Conservation (phyloP, 2,113 vertebrate genomes). For the Poecile atricapillus region DNA sequence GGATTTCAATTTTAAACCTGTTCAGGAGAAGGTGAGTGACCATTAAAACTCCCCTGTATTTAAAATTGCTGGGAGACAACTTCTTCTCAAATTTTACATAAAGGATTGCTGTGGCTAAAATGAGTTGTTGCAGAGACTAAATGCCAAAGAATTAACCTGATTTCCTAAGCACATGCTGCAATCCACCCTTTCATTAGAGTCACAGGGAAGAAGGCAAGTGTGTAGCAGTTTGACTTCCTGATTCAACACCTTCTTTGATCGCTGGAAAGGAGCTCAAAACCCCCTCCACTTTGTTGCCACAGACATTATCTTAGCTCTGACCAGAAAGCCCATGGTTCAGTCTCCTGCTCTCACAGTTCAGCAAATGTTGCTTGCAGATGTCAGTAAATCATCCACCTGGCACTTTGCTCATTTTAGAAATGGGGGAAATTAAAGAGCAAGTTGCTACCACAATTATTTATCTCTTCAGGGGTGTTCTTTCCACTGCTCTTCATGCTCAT, state of each 20-base stretch:
- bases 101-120: neutral
- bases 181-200: neutral
- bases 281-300: neutral
- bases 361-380: neutral
- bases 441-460: neutral
- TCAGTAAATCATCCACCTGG: neutral
- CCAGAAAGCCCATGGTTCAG: neutral
- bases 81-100: neutral
- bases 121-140: neutral
- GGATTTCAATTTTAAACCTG: constrained; percentile 48
- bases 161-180: neutral
- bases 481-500: neutral
- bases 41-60: neutral
- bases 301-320: neutral
- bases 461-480: neutral
- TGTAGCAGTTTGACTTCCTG: neutral
- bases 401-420: neutral
- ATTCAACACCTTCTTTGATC: neutral
- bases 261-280: neutral
- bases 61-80: neutral
- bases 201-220: neutral
- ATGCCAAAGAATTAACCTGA: neutral
- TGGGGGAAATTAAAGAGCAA: neutral
- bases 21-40: constrained; percentile 47
- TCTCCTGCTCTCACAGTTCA: neutral